Percentiles rank a stretch among this genome's conserved stretches.
phyloP scores from a whole-genome alignment of 2,113 vertebrate species.

The Syrrhaptes paradoxus region DNA sequence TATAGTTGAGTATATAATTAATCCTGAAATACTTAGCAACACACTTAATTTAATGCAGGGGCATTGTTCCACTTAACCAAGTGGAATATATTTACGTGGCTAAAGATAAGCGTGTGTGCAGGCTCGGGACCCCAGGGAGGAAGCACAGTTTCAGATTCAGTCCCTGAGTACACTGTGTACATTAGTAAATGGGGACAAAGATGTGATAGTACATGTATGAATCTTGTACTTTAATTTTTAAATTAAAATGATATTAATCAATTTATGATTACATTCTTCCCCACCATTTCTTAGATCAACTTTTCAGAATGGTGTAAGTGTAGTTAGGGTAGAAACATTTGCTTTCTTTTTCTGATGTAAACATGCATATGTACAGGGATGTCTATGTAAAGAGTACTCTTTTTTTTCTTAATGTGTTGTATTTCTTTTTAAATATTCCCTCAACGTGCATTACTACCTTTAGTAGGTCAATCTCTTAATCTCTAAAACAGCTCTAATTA shows the following conservation, averaged over 20 bases:
- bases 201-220: not conserved
- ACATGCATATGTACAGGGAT: not conserved
- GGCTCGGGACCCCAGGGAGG: conserved; percentile 32
- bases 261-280: not conserved
- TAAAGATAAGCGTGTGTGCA: conserved; percentile 36
- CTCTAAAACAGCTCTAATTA: conserved; percentile 6
- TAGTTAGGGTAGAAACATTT: not conserved
- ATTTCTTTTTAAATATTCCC: not conserved
- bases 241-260: not conserved
- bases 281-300: not conserved
- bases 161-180: not conserved
- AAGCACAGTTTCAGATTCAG: conserved; percentile 43
- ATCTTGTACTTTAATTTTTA: not conserved
- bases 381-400: not conserved
- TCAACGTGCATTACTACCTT: not conserved
- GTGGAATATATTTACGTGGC: conserved; percentile 57
- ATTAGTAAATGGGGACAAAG: conserved; percentile 41
- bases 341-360: not conserved
- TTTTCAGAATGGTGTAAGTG: not conserved
- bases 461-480: conserved; percentile 18
- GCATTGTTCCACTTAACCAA: conserved; percentile 62
- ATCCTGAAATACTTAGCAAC: conserved; percentile 27
- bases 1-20: conserved; percentile 30
- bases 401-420: not conserved
- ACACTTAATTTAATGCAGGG: conserved; percentile 43